These are phyloP conservation scores for Macrobrachium nipponense DNA, from an alignment of 1,140 invertebrate genomes.

Conservation along the genomic window DNA sequence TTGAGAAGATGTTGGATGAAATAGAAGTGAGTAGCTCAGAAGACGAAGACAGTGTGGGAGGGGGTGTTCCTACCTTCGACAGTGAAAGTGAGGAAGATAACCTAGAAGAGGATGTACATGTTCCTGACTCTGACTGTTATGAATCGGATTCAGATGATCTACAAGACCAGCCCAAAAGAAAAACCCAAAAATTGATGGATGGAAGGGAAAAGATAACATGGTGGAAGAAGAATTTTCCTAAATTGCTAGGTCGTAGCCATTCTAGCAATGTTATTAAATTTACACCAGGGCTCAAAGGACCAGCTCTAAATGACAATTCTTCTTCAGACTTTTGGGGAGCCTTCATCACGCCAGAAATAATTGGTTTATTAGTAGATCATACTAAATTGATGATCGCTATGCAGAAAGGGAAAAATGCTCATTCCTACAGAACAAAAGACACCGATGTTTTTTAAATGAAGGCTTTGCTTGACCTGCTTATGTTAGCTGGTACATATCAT, in stretches of 20 bases:
- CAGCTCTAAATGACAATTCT: slow-evolving; percentile 43
- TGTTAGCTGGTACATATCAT: slow-evolving; percentile 20
- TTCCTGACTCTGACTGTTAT: too few species aligned
- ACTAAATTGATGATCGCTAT: too few species aligned
- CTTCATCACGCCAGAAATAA: slow-evolving; percentile 39
- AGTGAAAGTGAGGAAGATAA: too few species aligned
- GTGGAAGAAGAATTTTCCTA: slow-evolving; percentile 32
- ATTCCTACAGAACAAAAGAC: too few species aligned
- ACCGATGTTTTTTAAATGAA: slow-evolving; percentile 35
- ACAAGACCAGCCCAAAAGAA: slow-evolving; percentile 1
- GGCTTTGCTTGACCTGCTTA: slow-evolving; percentile 22
- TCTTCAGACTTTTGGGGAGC: slow-evolving; percentile 27
- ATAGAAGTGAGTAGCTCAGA: too few species aligned
- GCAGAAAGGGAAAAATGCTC: too few species aligned
- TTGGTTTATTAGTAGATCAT: too few species aligned
- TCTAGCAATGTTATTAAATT: slow-evolving; percentile 44
- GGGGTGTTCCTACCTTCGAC: too few species aligned
- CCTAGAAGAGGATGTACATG: too few species aligned
- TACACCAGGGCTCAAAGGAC: slow-evolving; percentile 40
- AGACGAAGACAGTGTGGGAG: too few species aligned
- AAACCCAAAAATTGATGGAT: slow-evolving; percentile 40
- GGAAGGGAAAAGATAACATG: slow-evolving; percentile 39
- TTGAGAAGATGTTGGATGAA: too few species aligned
- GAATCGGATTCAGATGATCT: too few species aligned
- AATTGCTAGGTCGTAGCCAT: slow-evolving; percentile 23